phyloP scores from a whole-genome alignment of 2,113 vertebrate species.

The human (Homo sapiens) region DNA sequence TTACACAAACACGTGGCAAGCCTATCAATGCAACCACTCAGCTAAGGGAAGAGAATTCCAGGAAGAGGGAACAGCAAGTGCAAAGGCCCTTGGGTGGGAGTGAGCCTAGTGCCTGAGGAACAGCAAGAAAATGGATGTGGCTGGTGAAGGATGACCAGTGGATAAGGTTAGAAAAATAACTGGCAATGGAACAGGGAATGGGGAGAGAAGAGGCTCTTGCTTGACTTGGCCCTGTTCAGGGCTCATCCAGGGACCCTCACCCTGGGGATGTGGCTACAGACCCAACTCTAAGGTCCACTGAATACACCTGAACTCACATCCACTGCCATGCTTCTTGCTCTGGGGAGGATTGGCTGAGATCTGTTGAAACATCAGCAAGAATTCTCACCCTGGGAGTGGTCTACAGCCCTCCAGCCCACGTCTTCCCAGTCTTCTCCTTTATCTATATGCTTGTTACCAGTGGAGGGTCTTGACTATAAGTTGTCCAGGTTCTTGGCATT shows the following conservation, averaged over 20 bases:
- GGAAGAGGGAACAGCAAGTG: neutral
- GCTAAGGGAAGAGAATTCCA: neutral
- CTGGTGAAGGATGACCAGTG: neutral
- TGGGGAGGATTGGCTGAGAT: neutral
- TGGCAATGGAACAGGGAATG: neutral
- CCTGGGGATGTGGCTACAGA: neutral
- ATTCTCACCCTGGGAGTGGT: neutral
- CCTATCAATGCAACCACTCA: no score
- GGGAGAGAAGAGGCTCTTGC: neutral
- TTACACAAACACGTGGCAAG: neutral
- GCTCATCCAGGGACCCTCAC: neutral
- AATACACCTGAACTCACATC: neutral
- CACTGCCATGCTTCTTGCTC: neutral
- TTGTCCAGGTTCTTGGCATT: no score
- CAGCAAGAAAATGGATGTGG: neutral
- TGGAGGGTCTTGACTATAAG: no score
- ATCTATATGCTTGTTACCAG: no score
- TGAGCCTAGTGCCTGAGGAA: neutral
- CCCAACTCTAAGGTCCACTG: neutral
- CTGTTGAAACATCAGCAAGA: neutral
- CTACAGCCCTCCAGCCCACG: neutral
- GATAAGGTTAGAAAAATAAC: neutral
- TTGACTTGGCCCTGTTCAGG: neutral
- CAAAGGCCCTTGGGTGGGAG: neutral
- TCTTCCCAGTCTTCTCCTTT: neutral